These are phyloP conservation scores for Thamnophis sirtalis DNA, from an alignment of 2,113 vertebrate genomes.

Conservation along the genomic window DNA sequence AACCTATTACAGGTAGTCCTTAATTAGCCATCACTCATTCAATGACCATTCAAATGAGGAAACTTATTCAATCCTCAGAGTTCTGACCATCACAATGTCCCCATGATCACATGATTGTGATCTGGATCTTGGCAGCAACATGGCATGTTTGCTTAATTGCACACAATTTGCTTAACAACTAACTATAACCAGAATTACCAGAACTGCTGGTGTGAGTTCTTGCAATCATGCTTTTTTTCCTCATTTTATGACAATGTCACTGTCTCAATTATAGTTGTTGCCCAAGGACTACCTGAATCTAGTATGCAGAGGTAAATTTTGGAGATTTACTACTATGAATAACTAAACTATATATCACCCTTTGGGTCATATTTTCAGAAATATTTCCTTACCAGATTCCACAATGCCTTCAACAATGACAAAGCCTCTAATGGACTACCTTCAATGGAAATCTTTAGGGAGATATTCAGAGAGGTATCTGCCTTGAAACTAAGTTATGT, in stretches of 20 bases:
- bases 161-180: neutral
- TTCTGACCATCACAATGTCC: neutral
- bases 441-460: neutral
- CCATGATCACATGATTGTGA: neutral
- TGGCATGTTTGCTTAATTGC: neutral
- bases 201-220: neutral
- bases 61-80: neutral
- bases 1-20: neutral
- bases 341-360: neutral
- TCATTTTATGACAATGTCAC: neutral
- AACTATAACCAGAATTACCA: neutral
- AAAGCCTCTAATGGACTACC: neutral
- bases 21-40: neutral
- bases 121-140: neutral
- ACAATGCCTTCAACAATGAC: neutral
- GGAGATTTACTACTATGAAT: neutral
- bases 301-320: neutral
- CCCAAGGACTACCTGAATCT: neutral
- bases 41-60: neutral
- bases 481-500: neutral
- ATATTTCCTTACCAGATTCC: neutral
- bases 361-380: neutral
- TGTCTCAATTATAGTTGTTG: neutral
- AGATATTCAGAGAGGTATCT: neutral
- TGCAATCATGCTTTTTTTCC: neutral